These are phyloP conservation scores for Rattus rattus DNA, from an alignment of 2,113 vertebrate species.

Conservation along the genomic window DNA sequence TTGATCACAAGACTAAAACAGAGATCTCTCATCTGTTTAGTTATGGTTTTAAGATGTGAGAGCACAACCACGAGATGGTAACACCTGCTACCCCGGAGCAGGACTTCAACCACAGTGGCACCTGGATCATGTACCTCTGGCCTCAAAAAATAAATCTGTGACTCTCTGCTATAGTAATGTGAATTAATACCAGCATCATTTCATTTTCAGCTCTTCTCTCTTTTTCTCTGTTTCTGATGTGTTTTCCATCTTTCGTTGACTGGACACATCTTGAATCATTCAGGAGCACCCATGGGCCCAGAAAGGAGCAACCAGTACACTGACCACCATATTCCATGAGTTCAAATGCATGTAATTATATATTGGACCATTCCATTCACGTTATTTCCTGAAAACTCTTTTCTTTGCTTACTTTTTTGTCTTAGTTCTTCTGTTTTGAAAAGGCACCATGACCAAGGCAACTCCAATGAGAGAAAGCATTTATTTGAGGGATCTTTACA, in stretches of 20 bases:
- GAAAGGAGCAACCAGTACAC: background rate
- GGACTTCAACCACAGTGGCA: background rate
- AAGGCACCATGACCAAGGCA: background rate
- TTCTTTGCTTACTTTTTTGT: background rate
- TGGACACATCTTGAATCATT: background rate
- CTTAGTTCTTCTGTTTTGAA: background rate
- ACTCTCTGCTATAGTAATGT: background rate
- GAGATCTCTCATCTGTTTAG: background rate
- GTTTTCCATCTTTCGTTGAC: background rate
- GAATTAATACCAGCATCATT: background rate
- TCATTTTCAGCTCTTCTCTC: background rate
- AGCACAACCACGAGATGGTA: background rate
- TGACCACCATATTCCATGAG: background rate
- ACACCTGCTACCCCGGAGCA: background rate
- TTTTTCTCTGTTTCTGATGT: background rate
- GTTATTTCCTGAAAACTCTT: background rate
- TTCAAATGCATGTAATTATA: background rate
- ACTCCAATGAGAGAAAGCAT: background rate
- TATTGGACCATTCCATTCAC: background rate
- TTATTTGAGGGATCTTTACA: background rate
- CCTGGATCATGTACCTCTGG: too few species aligned
- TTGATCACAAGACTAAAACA: background rate
- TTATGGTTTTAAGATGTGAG: background rate
- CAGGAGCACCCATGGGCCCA: background rate
- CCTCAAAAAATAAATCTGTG: background rate